Conservation (phyloP, 2,113 vertebrate species). For the Larimichthys crocea region DNA sequence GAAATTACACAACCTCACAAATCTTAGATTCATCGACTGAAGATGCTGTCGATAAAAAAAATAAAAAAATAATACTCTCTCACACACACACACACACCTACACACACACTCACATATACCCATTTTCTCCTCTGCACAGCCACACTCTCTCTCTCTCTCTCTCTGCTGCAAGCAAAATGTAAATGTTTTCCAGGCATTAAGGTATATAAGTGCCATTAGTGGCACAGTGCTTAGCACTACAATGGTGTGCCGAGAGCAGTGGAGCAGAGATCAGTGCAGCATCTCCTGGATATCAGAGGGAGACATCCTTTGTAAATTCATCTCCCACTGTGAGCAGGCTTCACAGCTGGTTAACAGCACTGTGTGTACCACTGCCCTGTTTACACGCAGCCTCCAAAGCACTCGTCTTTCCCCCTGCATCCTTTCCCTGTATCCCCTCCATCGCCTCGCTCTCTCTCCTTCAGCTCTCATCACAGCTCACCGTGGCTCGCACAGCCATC, state of each 20-base stretch:
- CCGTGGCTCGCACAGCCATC: slow-evolving; percentile 56
- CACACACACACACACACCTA: background rate
- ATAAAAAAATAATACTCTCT: slow-evolving; percentile 28
- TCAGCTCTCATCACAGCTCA: slow-evolving; percentile 49
- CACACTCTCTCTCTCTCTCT: slow-evolving; percentile 18
- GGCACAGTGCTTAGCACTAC: slow-evolving; percentile 81
- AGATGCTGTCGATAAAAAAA: slow-evolving; percentile 60
- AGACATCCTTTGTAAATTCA: slow-evolving; percentile 85
- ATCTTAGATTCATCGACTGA: slow-evolving; percentile 49
- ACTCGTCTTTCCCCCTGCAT: slow-evolving; percentile 56
- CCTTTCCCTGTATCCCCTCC: slow-evolving; percentile 54
- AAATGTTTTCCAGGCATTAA: slow-evolving; percentile 78
- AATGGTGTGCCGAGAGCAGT: slow-evolving; percentile 80
- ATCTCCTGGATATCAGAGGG: slow-evolving; percentile 83
- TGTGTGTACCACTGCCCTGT: slow-evolving; percentile 81
- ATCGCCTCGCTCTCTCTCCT: slow-evolving; percentile 27
- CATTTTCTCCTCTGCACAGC: slow-evolving; percentile 26
- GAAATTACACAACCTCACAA: slow-evolving; percentile 69
- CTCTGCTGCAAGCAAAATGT: slow-evolving; percentile 72
- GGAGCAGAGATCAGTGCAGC: slow-evolving; percentile 82
- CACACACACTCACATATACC: background rate
- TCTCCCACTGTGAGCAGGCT: slow-evolving; percentile 84
- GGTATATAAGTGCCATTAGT: slow-evolving; percentile 79
- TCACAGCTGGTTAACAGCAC: slow-evolving; percentile 86
- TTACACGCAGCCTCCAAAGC: slow-evolving; percentile 80